Percentiles rank a stretch among this genome's conserved stretches.
Conservation (phyloP, 2,797 vertebrate species). For the Cynopterus sphinx region DNA sequence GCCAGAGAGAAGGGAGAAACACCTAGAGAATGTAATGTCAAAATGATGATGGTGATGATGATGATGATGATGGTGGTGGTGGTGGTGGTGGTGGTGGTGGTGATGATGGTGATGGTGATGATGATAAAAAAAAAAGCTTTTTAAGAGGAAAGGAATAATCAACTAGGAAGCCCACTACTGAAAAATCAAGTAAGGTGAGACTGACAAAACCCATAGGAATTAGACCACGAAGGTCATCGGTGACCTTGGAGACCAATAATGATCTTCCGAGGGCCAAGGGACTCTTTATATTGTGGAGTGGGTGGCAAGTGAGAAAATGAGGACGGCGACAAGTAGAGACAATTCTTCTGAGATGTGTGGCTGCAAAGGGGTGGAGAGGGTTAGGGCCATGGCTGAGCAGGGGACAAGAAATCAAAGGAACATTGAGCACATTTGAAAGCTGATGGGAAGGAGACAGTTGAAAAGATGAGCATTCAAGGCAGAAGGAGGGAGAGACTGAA, state of each 20-base stretch:
- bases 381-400: background rate
- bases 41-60: background rate
- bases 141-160: background rate
- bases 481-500: background rate
- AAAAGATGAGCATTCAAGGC: background rate
- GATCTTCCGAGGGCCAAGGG: background rate
- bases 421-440: background rate
- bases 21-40: background rate
- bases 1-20: background rate
- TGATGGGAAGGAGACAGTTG: background rate
- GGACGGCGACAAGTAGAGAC: background rate
- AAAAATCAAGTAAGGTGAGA: background rate
- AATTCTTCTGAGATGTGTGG: background rate
- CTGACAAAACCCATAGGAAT: background rate
- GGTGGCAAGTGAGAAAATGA: background rate
- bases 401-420: background rate
- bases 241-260: background rate
- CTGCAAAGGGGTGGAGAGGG: background rate
- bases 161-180: background rate
- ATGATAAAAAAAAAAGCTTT: background rate
- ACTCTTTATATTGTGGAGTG: fast-evolving
- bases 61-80: too few relatives aligned
- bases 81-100: too few relatives aligned
- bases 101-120: too few relatives aligned
- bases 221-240: background rate